phyloP scores from a whole-genome alignment of 2,113 vertebrate genomes.

The Percina caprodes region DNA sequence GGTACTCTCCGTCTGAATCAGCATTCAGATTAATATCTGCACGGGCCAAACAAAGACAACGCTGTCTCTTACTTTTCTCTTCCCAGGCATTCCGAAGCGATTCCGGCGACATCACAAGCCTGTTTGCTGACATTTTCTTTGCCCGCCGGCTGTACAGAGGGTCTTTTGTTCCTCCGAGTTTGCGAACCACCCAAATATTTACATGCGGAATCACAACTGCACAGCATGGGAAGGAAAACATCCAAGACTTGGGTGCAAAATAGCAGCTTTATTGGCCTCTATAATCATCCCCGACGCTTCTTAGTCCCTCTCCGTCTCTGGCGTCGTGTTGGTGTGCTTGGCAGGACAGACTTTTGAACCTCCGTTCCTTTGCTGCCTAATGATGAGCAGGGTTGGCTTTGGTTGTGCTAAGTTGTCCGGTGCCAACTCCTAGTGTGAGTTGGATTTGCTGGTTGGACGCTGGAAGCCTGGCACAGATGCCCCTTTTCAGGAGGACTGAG shows the following conservation, averaged over 20 bases:
- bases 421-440: constrained; percentile 72
- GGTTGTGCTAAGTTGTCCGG: constrained; percentile 35
- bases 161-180: constrained; percentile 66
- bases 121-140: constrained; percentile 66
- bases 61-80: constrained; percentile 46
- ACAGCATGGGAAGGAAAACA: constrained; percentile 65
- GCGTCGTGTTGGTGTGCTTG: constrained; percentile 48
- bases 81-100: constrained; percentile 51
- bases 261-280: constrained; percentile 55
- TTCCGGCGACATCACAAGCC: constrained; percentile 47
- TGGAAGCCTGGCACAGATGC: constrained; percentile 67
- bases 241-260: constrained; percentile 47
- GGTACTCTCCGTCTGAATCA: constrained; percentile 48
- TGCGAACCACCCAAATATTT: constrained; percentile 73
- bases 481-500: constrained; percentile 62
- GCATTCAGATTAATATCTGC: constrained; percentile 53
- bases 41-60: constrained; percentile 59
- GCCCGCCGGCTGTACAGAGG: constrained; percentile 54
- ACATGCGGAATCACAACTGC: constrained; percentile 72
- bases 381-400: constrained; percentile 67
- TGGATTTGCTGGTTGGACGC: constrained; percentile 53
- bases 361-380: constrained; percentile 58
- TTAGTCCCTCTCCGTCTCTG: constrained; percentile 37
- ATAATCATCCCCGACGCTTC: constrained; percentile 50
- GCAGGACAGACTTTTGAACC: constrained; percentile 63